These are phyloP conservation scores for Parochlus steinenii DNA, from an alignment of 2,888 invertebrate species.

Conservation along the genomic window DNA sequence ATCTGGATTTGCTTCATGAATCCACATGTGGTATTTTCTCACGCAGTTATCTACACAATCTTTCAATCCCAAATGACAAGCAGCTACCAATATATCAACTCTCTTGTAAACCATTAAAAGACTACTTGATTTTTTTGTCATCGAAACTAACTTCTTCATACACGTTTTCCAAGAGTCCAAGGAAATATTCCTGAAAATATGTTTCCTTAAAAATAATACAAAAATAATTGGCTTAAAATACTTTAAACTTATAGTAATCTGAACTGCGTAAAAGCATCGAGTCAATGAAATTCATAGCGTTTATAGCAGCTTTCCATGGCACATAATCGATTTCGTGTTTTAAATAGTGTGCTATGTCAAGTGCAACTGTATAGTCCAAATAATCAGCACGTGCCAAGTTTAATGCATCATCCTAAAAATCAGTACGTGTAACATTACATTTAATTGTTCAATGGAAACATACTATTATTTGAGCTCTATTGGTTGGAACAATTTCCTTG, in stretches of 20 bases:
- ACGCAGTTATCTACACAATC: slow-evolving; percentile 60
- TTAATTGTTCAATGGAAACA: no score
- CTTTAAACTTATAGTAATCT: slow-evolving; percentile 34
- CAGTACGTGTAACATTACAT: no score
- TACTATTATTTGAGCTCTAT: slow-evolving; percentile 74
- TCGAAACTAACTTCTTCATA: slow-evolving; percentile 55
- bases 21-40: slow-evolving; percentile 58
- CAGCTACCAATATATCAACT: slow-evolving; percentile 52
- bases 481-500: slow-evolving; percentile 52
- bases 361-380: slow-evolving; percentile 52
- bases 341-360: slow-evolving; percentile 68
- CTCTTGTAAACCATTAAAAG: slow-evolving; percentile 55
- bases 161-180: slow-evolving; percentile 44
- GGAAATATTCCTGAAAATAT: slow-evolving; percentile 44
- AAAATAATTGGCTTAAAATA: slow-evolving; percentile 1
- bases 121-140: slow-evolving; percentile 41
- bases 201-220: slow-evolving; percentile 1
- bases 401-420: slow-evolving; percentile 78
- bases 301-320: slow-evolving; percentile 73
- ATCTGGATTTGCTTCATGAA: slow-evolving; percentile 51
- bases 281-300: slow-evolving; percentile 58
- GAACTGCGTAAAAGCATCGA: slow-evolving; percentile 61
- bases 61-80: slow-evolving; percentile 56
- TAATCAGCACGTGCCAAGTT: slow-evolving; percentile 60
- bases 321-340: slow-evolving; percentile 65